phyloP scores from a whole-genome alignment of 2,113 vertebrate species.

The Mesembrinibis cayennensis region DNA sequence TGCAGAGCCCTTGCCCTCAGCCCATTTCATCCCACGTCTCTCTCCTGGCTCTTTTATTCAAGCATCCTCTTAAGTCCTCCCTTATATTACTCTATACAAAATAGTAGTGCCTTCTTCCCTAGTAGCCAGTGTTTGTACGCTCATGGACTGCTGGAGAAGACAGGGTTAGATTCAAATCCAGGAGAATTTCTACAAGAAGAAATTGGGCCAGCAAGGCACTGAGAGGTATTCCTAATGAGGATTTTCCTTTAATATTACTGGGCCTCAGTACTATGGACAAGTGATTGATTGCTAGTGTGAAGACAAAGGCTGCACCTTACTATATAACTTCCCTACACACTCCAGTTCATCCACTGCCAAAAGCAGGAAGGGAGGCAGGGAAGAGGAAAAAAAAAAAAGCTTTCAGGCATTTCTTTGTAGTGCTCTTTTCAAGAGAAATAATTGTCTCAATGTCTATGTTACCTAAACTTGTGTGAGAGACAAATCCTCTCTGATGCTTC shows the following conservation, averaged over 20 bases:
- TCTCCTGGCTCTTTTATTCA: neutral
- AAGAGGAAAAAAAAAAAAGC: neutral
- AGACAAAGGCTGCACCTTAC: neutral
- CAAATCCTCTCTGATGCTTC: neutral
- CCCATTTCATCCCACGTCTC: neutral
- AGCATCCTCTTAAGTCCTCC: neutral
- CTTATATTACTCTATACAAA: neutral
- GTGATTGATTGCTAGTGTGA: neutral
- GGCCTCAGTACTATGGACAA: neutral
- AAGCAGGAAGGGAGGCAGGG: neutral
- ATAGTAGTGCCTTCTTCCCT: neutral
- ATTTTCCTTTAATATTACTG: neutral
- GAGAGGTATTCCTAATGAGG: neutral
- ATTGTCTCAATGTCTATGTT: neutral
- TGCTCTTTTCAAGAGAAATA: neutral
- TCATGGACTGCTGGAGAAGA: neutral
- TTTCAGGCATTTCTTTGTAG: neutral
- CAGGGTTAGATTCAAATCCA: neutral
- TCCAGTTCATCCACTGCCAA: neutral
- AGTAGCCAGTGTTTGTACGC: neutral
- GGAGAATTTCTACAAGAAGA: neutral
- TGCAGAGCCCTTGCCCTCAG: neutral
- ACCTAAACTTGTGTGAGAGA: neutral
- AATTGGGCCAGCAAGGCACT: neutral
- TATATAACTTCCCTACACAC: neutral